Percentiles rank a stretch among this genome's conserved stretches.
Conservation (phyloP, 2,113 vertebrate species). For the Garra rufa region DNA sequence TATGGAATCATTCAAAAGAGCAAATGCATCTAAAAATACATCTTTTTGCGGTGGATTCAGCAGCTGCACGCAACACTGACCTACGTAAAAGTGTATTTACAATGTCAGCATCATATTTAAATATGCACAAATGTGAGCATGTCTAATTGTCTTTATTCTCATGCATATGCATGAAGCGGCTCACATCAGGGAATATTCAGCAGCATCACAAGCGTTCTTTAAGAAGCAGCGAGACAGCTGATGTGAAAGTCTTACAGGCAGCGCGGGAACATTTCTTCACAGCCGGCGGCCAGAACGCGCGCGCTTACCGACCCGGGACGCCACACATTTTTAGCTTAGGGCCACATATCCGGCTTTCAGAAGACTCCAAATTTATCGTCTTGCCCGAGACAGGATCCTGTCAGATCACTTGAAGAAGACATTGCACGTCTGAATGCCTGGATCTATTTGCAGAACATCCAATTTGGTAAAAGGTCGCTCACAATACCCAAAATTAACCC, state of each 20-base stretch:
- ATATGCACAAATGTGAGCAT: background rate
- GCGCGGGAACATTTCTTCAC: background rate
- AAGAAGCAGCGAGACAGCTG: background rate
- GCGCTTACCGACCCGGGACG: background rate
- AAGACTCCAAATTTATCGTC: background rate
- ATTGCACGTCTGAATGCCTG: background rate
- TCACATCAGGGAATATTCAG: background rate
- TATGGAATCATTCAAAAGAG: background rate
- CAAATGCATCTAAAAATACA: too few relatives aligned
- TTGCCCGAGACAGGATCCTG: background rate
- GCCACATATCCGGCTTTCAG: background rate
- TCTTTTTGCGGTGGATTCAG: too few relatives aligned
- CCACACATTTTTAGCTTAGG: background rate
- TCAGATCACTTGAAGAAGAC: conserved; percentile 1
- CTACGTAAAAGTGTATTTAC: background rate
- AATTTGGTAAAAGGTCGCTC: conserved; percentile 11
- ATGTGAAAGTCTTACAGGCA: background rate
- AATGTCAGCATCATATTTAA: background rate
- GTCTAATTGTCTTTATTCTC: background rate
- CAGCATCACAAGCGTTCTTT: background rate
- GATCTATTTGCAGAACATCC: conserved; percentile 5
- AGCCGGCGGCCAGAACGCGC: background rate
- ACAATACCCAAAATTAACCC: background rate
- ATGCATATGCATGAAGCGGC: background rate
- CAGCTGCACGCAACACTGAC: background rate